Conservation (phyloP, 2,113 vertebrate genomes). For the Columba janthina region DNA sequence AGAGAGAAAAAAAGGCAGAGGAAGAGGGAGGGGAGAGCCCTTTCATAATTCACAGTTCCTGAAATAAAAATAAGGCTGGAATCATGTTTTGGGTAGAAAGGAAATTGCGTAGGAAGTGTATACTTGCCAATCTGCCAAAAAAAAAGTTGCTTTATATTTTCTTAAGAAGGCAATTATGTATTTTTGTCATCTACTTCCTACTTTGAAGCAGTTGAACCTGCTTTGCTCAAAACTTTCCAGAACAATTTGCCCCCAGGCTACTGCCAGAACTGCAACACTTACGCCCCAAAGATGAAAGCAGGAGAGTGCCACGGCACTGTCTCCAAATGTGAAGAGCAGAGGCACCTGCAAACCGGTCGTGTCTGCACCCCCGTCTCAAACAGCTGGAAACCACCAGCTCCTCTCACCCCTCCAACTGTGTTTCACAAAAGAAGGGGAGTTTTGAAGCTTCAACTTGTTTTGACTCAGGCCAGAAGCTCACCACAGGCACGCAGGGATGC, state of each 20-base stretch:
- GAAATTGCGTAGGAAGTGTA: conserved; percentile 58
- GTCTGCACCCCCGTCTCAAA: background rate
- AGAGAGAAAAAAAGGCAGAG: conserved; percentile 41
- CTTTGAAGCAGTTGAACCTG: conserved; percentile 62
- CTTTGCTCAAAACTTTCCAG: conserved; percentile 59
- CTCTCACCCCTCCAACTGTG: background rate
- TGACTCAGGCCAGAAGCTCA: background rate
- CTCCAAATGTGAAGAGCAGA: background rate
- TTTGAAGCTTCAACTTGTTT: background rate
- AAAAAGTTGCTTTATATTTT: conserved; percentile 62
- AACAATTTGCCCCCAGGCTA: conserved; percentile 54
- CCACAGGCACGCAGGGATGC: accelerated
- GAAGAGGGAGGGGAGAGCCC: conserved; percentile 26
- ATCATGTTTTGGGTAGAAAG: conserved; percentile 59
- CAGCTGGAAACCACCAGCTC: background rate
- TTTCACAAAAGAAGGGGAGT: background rate
- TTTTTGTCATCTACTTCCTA: conserved; percentile 56
- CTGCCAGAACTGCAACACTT: conserved; percentile 45
- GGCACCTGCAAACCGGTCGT: background rate
- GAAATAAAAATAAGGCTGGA: conserved; percentile 67
- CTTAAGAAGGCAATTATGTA: conserved; percentile 62
- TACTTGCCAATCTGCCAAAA: conserved; percentile 59
- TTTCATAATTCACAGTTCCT: conserved; percentile 55
- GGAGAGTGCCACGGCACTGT: background rate
- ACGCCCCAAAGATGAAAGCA: conserved; percentile 19